Evolutionary conservation across 2,888 invertebrate species (phyloP).

Genomic region (Calameuta pallipes): DNA sequence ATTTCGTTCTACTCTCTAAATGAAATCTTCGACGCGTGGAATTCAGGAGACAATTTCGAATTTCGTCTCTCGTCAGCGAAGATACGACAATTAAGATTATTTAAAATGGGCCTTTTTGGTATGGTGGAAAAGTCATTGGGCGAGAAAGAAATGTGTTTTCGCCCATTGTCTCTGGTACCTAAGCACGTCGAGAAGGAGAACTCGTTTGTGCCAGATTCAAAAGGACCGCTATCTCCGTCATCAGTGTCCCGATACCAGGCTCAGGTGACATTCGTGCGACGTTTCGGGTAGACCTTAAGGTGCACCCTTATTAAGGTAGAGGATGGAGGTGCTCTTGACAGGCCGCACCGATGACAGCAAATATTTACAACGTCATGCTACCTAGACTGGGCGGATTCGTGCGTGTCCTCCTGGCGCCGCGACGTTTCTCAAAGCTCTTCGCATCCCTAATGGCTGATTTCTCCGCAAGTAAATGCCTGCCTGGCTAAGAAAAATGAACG

Average conservation of each 20-base stretch:
- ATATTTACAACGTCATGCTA: constrained; percentile 61
- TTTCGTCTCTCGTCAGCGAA: neutral
- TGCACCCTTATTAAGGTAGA: constrained; percentile 49
- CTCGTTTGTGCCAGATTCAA: constrained; percentile 28
- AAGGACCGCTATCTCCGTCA: constrained; percentile 62
- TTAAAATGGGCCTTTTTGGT: neutral
- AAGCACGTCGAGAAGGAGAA: constrained; percentile 9
- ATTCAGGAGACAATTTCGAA: neutral
- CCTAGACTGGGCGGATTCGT: constrained; percentile 52
- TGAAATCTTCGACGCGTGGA: neutral
- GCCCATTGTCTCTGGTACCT: neutral
- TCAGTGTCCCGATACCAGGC: constrained; percentile 62
- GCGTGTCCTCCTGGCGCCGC: constrained; percentile 42
- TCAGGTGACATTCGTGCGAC: constrained; percentile 48
- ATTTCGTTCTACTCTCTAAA: neutral
- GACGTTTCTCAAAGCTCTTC: constrained; percentile 10
- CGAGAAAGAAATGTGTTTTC: constrained; percentile 11
- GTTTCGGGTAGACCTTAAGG: constrained; percentile 13
- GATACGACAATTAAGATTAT: neutral
- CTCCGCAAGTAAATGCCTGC: neutral
- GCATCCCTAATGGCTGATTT: neutral
- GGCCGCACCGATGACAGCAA: constrained; percentile 58
- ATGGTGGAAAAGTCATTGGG: constrained; percentile 10
- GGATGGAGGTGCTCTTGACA: constrained; percentile 33
- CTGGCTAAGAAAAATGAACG: neutral